Conservation (phyloP, 1,140 invertebrate species). For the Dendroctonus valens region DNA sequence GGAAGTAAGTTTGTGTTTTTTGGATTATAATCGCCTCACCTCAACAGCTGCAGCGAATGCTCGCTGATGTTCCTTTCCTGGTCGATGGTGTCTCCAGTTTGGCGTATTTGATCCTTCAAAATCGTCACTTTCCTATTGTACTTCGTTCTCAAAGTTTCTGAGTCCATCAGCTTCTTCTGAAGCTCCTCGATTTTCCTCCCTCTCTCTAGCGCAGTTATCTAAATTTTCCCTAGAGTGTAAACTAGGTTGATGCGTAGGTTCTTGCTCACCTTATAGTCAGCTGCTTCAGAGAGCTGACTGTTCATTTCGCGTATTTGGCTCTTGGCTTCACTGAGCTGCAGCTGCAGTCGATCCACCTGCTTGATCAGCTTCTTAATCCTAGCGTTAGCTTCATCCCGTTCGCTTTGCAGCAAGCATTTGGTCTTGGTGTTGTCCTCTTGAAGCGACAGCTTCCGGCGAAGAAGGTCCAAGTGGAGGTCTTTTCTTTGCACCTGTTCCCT, state of each 20-base stretch:
- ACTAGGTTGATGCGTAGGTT: background rate
- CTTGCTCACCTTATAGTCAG: slow-evolving; percentile 72
- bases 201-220: slow-evolving; percentile 78
- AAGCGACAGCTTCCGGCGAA: slow-evolving; percentile 79
- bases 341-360: slow-evolving; percentile 70
- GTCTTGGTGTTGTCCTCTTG: slow-evolving; percentile 74
- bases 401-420: slow-evolving; percentile 61
- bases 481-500: slow-evolving; percentile 87
- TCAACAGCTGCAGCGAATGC: slow-evolving; percentile 62
- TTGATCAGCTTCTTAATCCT: slow-evolving; percentile 73
- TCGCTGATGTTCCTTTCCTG: slow-evolving; percentile 69
- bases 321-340: slow-evolving; percentile 71
- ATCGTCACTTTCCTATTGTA: slow-evolving; percentile 70
- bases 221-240: slow-evolving; percentile 7
- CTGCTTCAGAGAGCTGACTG: slow-evolving; percentile 74
- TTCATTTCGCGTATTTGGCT: slow-evolving; percentile 72
- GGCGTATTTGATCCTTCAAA: slow-evolving; percentile 67
- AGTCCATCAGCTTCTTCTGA: slow-evolving; percentile 71
- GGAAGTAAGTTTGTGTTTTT: background rate
- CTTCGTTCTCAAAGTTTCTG: slow-evolving; percentile 66
- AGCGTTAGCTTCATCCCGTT: slow-evolving; percentile 73
- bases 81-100: slow-evolving; percentile 63
- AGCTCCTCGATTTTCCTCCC: slow-evolving; percentile 81
- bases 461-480: slow-evolving; percentile 85
- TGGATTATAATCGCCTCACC: slow-evolving; percentile 6